These are phyloP conservation scores for Osmoderma eremita DNA, from an alignment of 2,888 invertebrate species.

Conservation along the genomic window DNA sequence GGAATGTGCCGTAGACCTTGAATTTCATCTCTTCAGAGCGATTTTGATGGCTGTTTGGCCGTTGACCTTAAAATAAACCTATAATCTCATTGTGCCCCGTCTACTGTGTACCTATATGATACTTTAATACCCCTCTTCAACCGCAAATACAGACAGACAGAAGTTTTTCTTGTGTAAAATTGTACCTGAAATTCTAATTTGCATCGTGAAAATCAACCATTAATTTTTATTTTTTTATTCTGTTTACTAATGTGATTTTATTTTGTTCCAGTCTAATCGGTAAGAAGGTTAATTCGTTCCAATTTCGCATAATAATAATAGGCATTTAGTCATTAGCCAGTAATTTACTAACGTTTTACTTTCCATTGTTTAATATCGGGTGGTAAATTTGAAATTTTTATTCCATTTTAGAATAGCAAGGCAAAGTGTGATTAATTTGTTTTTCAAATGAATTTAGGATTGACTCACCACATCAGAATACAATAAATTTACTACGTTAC, in stretches of 20 bases:
- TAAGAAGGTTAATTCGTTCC: slow-evolving; percentile 20
- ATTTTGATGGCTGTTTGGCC: slow-evolving; percentile 49
- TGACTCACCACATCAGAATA: too few species aligned
- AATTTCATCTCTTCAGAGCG: slow-evolving; percentile 51
- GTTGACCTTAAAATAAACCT: slow-evolving; percentile 46
- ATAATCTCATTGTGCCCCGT: slow-evolving; percentile 38
- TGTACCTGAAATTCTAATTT: too few species aligned
- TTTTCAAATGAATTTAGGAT: too few species aligned
- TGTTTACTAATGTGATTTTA: too few species aligned
- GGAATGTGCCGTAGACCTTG: slow-evolving; percentile 58
- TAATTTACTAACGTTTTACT: slow-evolving; percentile 1
- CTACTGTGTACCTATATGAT: slow-evolving; percentile 8
- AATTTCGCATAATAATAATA: background rate
- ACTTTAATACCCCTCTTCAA: background rate
- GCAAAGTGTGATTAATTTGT: too few species aligned
- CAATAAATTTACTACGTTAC: too few species aligned
- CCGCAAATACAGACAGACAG: too few species aligned
- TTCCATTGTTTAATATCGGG: background rate
- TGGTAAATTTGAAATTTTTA: background rate
- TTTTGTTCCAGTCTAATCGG: slow-evolving; percentile 10
- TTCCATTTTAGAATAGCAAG: too few species aligned
- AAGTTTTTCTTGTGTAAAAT: too few species aligned
- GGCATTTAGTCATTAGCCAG: background rate
- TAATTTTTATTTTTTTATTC: too few species aligned
- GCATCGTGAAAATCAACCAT: too few species aligned